phyloP scores from a whole-genome alignment of 1,140 invertebrate genomes.

The Radopholus similis region DNA sequence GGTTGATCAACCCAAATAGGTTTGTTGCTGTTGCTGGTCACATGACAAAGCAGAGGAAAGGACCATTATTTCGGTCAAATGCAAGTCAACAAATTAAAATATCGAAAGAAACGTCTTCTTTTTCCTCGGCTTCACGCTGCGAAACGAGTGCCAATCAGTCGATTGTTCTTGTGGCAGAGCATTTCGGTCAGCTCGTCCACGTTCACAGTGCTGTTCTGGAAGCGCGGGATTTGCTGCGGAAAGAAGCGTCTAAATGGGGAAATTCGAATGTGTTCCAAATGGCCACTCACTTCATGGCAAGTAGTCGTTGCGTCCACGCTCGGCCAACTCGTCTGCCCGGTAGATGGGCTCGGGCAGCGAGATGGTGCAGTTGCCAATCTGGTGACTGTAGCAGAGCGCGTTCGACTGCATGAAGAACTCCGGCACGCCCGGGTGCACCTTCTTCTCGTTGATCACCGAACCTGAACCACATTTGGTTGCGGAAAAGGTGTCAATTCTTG shows the following conservation, averaged over 20 bases:
- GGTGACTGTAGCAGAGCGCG: conserved; percentile 29
- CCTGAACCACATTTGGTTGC: conserved; percentile 18
- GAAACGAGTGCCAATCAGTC: conserved; percentile 14
- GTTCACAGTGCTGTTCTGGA: not conserved
- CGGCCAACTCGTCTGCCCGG: conserved; percentile 37
- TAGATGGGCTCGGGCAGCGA: conserved; percentile 39
- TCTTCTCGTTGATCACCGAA: conserved; percentile 34
- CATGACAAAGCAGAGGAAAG: no score
- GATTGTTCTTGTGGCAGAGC: conserved; percentile 9
- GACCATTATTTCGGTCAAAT: no score
- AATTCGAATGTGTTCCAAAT: not conserved
- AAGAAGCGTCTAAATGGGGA: conserved; percentile 10
- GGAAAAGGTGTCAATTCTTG: no score
- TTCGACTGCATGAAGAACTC: conserved; percentile 46
- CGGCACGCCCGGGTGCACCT: conserved; percentile 23
- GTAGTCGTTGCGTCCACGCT: conserved; percentile 35
- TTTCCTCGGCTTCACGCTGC: conserved; percentile 27
- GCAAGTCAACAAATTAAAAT: no score
- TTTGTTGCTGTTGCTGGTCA: no score
- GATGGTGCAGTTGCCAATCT: conserved; percentile 31
- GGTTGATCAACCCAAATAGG: no score
- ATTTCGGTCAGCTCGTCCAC: conserved; percentile 9
- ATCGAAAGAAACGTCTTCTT: no score
- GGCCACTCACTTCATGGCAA: conserved; percentile 30
- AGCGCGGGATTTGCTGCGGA: conserved; percentile 11